Evolutionary conservation across 2,113 vertebrate species (phyloP), one percentile per base, ranked within the genome.

Genomic region (Ammodytes marinus): DNA sequence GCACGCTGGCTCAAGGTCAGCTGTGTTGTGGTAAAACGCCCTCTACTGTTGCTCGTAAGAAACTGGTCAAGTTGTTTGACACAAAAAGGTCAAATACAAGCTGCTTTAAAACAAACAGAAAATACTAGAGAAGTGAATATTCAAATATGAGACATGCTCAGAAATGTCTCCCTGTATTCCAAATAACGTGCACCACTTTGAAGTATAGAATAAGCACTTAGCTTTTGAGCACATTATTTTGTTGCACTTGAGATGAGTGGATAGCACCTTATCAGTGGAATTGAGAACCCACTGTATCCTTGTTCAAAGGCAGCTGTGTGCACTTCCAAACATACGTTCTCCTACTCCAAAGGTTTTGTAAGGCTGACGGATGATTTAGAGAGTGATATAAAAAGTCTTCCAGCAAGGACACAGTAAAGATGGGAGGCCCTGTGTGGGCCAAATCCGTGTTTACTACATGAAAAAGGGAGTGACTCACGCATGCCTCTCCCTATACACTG

Each of bases 381-480:
- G 71, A 69, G 66, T 53, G 53, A 55, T 68, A 13, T 68, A 53
- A 82, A 71, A 68, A 70, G 54, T 70, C 47, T 71, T 79, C 45
- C 42, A 73, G 63, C 76, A 47, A 42, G 52, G 61, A 72, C 67
- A 37, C 10, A 66, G 35, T 77, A 69, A 63, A 66, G 69, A 82
- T 14, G 37, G 54, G 69, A 76, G 73, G 42, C 39, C 47, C 40
- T 68, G 70, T 1, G 78, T 84, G 86, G 80, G 82, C 66, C 2
- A 2, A 59, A 68, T 70, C 55, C 5, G 3, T 83, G 80, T 89
- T 91, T 84, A 86, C 68, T 76, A 47, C 80, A 79, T 74, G 82
- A 85, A n/a, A n/a, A n/a, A n/a, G n/a, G n/a, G n/a, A n/a, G n/a
- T n/a, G n/a, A n/a, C n/a, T n/a, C n/a, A n/a, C 50, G 86, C 79